A percentile compares a stretch with the other conserved stretches of the same genome.
phyloP scores from a whole-genome alignment of 2,888 invertebrate species.

The Caenorhabditis sp. region DNA sequence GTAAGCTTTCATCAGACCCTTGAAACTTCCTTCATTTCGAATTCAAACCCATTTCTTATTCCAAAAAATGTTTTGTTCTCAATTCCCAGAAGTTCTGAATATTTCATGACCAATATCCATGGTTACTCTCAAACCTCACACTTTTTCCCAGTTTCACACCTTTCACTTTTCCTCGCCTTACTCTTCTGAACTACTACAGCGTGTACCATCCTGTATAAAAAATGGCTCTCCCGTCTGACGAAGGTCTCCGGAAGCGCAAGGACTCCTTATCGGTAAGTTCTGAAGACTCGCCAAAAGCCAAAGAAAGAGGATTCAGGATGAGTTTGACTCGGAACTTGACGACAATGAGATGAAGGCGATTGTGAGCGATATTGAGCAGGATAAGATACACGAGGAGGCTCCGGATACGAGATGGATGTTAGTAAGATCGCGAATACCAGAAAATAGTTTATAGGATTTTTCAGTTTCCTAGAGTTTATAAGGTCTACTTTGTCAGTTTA shows the following conservation, averaged over 20 bases:
- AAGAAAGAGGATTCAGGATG: slow-evolving; percentile 65
- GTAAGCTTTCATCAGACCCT: too few species aligned
- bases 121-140: not conserved
- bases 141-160: slow-evolving; percentile 30
- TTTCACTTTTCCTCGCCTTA: not conserved
- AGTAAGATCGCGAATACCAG: slow-evolving; percentile 29
- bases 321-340: slow-evolving; percentile 68
- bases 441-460: too few species aligned
- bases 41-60: not conserved
- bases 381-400: slow-evolving; percentile 60
- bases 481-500: too few species aligned
- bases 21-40: not conserved
- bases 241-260: slow-evolving; percentile 55
- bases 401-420: slow-evolving; percentile 71
- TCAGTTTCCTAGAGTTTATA: too few species aligned
- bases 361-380: slow-evolving; percentile 74
- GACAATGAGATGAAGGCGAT: slow-evolving; percentile 73
- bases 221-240: slow-evolving; percentile 40
- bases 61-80: not conserved
- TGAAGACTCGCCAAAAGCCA: too few species aligned
- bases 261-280: slow-evolving; percentile 61
- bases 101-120: slow-evolving; percentile 7
- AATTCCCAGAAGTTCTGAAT: too few species aligned
- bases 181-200: not conserved
- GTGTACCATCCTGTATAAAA: not conserved